phyloP scores from a whole-genome alignment of 1,140 invertebrate genomes.

The Samia ricini region DNA sequence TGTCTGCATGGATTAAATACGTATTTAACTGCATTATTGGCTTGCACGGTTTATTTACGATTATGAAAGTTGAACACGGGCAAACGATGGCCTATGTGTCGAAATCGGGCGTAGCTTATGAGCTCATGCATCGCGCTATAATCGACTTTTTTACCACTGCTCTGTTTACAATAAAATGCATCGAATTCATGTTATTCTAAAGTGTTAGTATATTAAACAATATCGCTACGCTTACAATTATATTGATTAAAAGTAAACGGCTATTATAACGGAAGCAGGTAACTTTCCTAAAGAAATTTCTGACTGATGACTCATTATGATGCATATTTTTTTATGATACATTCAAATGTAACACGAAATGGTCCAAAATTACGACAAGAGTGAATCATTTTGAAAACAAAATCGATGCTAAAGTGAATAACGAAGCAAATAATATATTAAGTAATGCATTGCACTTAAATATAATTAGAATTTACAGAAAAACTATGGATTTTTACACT shows the following conservation, averaged over 20 bases:
- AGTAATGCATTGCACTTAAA: no score
- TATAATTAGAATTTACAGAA: no score
- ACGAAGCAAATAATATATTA: neutral
- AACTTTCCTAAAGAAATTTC: constrained; percentile 1
- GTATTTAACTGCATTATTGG: constrained; percentile 1
- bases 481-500: no score
- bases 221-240: constrained; percentile 2
- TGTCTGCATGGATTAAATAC: constrained; percentile 1
- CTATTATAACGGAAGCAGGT: neutral
- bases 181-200: no score
- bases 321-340: no score
- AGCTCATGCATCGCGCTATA: neutral
- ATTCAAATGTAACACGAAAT: no score
- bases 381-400: neutral
- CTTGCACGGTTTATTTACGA: neutral
- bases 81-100: neutral
- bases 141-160: neutral
- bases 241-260: neutral
- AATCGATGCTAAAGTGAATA: neutral
- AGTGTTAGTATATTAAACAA: neutral
- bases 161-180: neutral
- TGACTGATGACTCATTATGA: neutral
- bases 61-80: neutral
- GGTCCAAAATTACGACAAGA: no score
- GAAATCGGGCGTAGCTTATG: neutral